Evolutionary conservation across 2,113 vertebrate species (phyloP), one percentile per base, ranked within the genome.

Genomic region (Anser cygnoides): DNA sequence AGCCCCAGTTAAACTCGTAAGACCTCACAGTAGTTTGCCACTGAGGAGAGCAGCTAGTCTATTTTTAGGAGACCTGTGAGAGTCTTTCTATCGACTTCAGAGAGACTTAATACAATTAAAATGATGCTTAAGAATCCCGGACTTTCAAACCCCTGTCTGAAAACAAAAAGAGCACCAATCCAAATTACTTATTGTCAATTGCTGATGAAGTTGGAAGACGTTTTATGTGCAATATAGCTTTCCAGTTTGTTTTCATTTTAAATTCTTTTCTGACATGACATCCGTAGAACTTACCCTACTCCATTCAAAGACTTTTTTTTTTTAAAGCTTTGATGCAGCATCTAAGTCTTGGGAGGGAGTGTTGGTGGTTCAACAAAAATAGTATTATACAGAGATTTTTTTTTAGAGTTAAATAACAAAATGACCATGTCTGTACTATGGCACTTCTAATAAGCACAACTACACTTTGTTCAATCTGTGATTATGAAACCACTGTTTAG

Each of bases 331-430:
- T 94, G 62, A 74, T 83, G 93, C 14, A 95, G 23, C 21, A 75
- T 65, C 89, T 93, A 54, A 21, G 18, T 37, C 76, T 95, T 93
- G 72, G 78, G 52, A 94, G 26, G n/a, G 22, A 73, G 87, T 65
- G 68, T 76, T 39, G 66, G 58, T 65, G 50, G 75, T 76, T 88
- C 31, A 94, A 93, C 46, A 90, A 76, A 92, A 93, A 76, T 37
- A 77, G 13, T 75, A 87, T 35, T 85, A 61, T 41, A 71, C 10
- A 57, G 13, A 81, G 16, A 8, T 29, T 10, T 19, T 26, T 54
- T 84, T 90, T 90, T 63, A 89, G 41, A 95, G 28, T 89, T 92
- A 85, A 94, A 91, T 61, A 81, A 92, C 50, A 94, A 97, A 97
- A 96, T 90, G 0, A 33, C 76, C 7, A 19, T 70, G 76, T 86